These are phyloP conservation scores for Drosophila paracracens DNA, from an alignment of 2,888 invertebrate genomes.

Conservation along the genomic window DNA sequence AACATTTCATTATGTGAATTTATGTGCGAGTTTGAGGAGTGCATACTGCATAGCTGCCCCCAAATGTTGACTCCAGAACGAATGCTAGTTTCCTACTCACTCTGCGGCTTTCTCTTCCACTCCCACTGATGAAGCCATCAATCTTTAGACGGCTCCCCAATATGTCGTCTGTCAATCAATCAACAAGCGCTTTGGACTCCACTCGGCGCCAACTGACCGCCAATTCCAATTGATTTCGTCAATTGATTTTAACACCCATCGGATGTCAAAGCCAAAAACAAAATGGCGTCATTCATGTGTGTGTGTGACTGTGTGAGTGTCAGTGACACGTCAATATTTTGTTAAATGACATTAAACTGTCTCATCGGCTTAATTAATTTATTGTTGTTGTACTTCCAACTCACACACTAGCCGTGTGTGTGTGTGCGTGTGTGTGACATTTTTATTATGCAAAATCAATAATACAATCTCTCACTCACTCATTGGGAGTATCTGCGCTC, in stretches of 20 bases:
- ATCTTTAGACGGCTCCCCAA: slow-evolving; percentile 66
- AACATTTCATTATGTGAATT: slow-evolving; percentile 82
- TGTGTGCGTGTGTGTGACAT: slow-evolving; percentile 74
- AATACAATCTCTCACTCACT: slow-evolving; percentile 75
- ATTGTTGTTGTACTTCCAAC: slow-evolving; percentile 82
- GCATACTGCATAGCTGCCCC: slow-evolving; percentile 15
- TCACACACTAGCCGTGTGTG: slow-evolving; percentile 50
- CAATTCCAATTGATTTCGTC: slow-evolving; percentile 84
- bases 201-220: slow-evolving; percentile 68
- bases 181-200: slow-evolving; percentile 59
- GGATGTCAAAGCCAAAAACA: slow-evolving; percentile 73
- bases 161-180: slow-evolving; percentile 83
- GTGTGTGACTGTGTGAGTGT: slow-evolving; percentile 35
- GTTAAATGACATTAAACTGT: slow-evolving; percentile 85
- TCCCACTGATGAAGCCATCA: slow-evolving; percentile 53
- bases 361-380: slow-evolving; percentile 85
- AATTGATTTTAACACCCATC: slow-evolving; percentile 84
- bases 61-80: neutral
- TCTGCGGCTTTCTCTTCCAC: neutral
- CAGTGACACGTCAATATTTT: slow-evolving; percentile 84
- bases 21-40: slow-evolving; percentile 37
- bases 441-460: slow-evolving; percentile 83
- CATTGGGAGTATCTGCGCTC: slow-evolving; percentile 44
- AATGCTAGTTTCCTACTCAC: neutral
- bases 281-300: slow-evolving; percentile 63